Evolutionary conservation across 1,140 invertebrate species (phyloP), one percentile per base, ranked within the genome.

Genomic region (Drosophila lacertosa): DNA sequence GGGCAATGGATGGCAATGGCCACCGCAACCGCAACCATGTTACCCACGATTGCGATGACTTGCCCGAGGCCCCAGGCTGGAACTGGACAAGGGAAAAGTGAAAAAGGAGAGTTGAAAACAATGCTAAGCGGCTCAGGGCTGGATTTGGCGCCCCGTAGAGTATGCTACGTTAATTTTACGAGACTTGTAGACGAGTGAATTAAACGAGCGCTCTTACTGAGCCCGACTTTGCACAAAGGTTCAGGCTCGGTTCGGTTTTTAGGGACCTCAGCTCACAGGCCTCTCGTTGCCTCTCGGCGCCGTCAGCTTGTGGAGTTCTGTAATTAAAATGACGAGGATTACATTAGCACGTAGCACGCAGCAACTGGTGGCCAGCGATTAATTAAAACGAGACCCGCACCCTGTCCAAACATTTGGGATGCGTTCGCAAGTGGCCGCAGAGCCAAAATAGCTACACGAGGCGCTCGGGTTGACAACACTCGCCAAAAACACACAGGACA

Each of bases 261-360:
- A n/a, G 20, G 11, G 29, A 32, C 47, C 26, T 45, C 51, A 15
- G 44, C 22, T 40, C 20, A n/a, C 32, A 9, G 15, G 15, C 47
- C 32, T 22, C 47, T 74, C 68, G 71, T 83, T 78, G 62, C 66
- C 48, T 13, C 42, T 11, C 40, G 62, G 62, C 66, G 45, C 51
- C 59, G 37, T 20, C 58, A 63, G 66, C 60, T 73, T 78, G 74
- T 81, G 71, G 82, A 78, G 66, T 88, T 78, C 82, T 63, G 77
- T 82, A 88, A 88, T 88, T 88, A 88, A 88, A 88, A 69, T 64
- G 74, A 78, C 77, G 47, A 53, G 82, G 77, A 74, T 88, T 88
- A 81, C 82, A 81, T 88, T 75, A 88, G 82, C 82, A 88, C 82
- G 74, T 82, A 59, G 53, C 35, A n/a, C n/a, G 10, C 35, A 60